A percentile compares a stretch with the other conserved stretches of the same genome.
phyloP scores from a whole-genome alignment of 2,113 vertebrate species.

The Taxidea taxus region DNA sequence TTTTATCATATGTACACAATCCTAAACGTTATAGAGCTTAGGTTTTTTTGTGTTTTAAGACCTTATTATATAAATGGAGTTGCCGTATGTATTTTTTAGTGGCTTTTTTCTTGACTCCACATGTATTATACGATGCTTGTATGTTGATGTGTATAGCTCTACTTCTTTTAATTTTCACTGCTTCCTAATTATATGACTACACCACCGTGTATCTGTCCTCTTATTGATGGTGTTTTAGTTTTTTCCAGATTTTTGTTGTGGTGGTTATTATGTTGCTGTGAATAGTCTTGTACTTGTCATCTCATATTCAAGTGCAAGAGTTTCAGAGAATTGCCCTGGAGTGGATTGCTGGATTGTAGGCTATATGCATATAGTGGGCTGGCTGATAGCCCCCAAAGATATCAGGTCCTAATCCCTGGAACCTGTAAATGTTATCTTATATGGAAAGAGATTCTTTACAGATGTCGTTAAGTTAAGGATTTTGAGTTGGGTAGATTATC shows the following conservation, averaged over 20 bases:
- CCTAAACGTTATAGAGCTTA: background rate
- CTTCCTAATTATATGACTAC: background rate
- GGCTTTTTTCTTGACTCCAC: background rate
- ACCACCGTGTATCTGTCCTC: background rate
- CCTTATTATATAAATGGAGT: background rate
- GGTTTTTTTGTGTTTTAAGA: background rate
- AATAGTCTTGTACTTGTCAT: background rate
- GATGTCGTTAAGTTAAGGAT: background rate
- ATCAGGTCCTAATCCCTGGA: background rate
- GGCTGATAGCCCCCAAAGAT: background rate
- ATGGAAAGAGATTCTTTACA: background rate
- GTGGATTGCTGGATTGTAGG: background rate
- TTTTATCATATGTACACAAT: background rate
- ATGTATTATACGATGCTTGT: background rate
- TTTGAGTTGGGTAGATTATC: background rate
- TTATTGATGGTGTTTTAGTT: background rate
- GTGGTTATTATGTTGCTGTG: background rate
- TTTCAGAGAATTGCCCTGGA: background rate
- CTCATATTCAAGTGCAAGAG: background rate
- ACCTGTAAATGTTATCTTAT: background rate
- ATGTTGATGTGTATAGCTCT: background rate
- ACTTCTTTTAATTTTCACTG: slow-evolving; percentile 8
- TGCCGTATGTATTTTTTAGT: background rate
- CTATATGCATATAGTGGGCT: background rate
- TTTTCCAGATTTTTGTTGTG: background rate